phyloP scores from a whole-genome alignment of 2,113 vertebrate genomes.

The Malaclemys terrapin region DNA sequence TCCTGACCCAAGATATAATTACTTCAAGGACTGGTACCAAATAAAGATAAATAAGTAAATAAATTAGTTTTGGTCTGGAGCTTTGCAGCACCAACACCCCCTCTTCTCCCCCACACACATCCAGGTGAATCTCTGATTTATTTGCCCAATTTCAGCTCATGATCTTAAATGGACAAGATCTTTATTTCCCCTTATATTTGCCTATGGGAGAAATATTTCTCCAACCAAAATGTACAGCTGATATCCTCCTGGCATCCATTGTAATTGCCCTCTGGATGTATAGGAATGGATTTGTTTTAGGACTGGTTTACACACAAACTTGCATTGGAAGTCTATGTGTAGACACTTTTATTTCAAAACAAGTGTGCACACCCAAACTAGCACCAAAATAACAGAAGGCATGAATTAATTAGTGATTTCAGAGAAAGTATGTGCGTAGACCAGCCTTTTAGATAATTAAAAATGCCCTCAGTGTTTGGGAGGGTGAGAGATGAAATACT shows the following conservation, averaged over 20 bases:
- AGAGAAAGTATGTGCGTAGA: slow-evolving; percentile 52
- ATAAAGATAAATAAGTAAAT: not conserved
- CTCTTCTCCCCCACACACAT: not conserved
- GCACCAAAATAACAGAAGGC: slow-evolving; percentile 36
- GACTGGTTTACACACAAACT: not conserved
- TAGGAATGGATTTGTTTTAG: not conserved
- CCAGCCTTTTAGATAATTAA: slow-evolving; percentile 58
- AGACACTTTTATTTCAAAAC: slow-evolving; percentile 34
- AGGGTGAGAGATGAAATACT: slow-evolving; percentile 52
- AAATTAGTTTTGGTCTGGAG: not conserved
- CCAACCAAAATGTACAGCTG: not conserved
- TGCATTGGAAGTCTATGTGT: slow-evolving; percentile 20
- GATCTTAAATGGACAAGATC: not conserved
- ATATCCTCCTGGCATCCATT: not conserved
- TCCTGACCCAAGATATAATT: not conserved
- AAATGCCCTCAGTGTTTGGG: slow-evolving; percentile 57
- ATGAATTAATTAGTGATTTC: slow-evolving; percentile 58
- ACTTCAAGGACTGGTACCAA: not conserved
- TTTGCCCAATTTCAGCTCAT: not conserved
- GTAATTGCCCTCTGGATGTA: not conserved
- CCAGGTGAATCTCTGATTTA: not conserved
- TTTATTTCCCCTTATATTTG: not conserved
- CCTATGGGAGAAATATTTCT: slow-evolving; percentile 1
- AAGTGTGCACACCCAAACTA: slow-evolving; percentile 55
- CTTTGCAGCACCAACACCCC: fast-evolving